Evolutionary conservation across 2,888 invertebrate species (phyloP).

Genomic region (Chloroclystis v-ata): DNA sequence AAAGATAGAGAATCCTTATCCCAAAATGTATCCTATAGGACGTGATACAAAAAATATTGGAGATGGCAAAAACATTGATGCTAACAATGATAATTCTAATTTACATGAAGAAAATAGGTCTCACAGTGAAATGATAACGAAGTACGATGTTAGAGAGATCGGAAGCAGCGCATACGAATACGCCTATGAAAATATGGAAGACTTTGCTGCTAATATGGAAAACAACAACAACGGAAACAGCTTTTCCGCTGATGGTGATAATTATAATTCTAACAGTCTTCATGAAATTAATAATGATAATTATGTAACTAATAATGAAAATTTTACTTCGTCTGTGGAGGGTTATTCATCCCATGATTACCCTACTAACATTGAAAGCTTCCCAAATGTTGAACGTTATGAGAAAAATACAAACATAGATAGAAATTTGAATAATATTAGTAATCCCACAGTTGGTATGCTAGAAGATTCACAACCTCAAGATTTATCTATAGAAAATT

Average conservation of each 20-base stretch:
- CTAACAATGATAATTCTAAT: slow-evolving; percentile 2
- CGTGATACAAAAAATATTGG: slow-evolving; percentile 7
- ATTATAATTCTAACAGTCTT: slow-evolving; percentile 19
- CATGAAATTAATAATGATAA: slow-evolving; percentile 6
- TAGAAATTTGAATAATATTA: slow-evolving; percentile 6
- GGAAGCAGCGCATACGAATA: slow-evolving; percentile 14
- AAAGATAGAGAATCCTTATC: slow-evolving; percentile 1
- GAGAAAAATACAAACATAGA: slow-evolving; percentile 20
- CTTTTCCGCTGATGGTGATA: slow-evolving; percentile 33
- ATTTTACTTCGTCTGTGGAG: slow-evolving; percentile 22
- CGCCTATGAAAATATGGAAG: slow-evolving; percentile 33
- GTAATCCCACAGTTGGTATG: slow-evolving; percentile 3
- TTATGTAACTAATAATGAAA: slow-evolving; percentile 29
- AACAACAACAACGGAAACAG: slow-evolving; percentile 1
- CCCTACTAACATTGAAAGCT: slow-evolving; percentile 26
- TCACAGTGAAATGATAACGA: neutral
- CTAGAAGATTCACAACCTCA: slow-evolving; percentile 14
- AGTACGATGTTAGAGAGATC: slow-evolving; percentile 2
- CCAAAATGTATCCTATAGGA: slow-evolving; percentile 3
- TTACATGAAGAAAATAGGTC: slow-evolving; percentile 4
- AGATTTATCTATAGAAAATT: slow-evolving; percentile 11
- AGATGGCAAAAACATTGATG: neutral
- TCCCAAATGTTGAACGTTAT: slow-evolving; percentile 30
- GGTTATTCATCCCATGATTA: slow-evolving; percentile 30
- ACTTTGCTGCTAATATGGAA: slow-evolving; percentile 26